Base-by-base conservation (phyloP, 1,140 invertebrate genomes). In the Galendromus occidentalis region DNA sequence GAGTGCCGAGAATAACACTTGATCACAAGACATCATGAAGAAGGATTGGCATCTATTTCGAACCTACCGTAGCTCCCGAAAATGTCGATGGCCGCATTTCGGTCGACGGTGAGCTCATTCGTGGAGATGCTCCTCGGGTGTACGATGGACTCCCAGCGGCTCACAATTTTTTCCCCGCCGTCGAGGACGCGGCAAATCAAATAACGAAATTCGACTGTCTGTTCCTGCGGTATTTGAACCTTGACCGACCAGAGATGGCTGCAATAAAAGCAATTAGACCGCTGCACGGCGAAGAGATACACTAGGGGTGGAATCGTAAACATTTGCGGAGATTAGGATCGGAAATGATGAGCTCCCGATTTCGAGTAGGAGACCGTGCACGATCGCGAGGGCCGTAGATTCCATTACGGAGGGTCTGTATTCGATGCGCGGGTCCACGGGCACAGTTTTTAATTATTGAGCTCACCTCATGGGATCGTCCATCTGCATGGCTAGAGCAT, bases 141-240 rank as follows among this genome's bases (percentile, higher is more conserved):
- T 66, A 87, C 76, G 71, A 87, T 83, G 7, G 87, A 87, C 76
- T 94, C 89, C 89, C 88, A 92, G 69, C 79, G 79, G 18, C 85
- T 80, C 17, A 91, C 82, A 51, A 88, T 79, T 77, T 70, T 69
- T 17, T 68, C 70, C 72, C 74, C 65, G 63, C 69, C 70, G n/a
- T 81, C 79, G 29, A 79, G 69, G 5, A 81, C 69, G 28, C 79
- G 72, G 73, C 84, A 85, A 64, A 89, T 79, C 71, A 85, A 84
- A 75, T 88, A 93, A 18, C 90, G 82, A 73, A 85, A 93, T 33
- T 83, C 77, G 1, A 89, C 76, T 67, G 83, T 81, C 7, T 68
- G 74, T 67, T 83, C 80, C 25, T 80, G 79, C 7, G 86, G 85
- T 70, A 89, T 68, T 12, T 65, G 67, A 7, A 74, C 65, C 28